Conservation (phyloP, 2,888 invertebrate species). For the Heteropelma amictum region DNA sequence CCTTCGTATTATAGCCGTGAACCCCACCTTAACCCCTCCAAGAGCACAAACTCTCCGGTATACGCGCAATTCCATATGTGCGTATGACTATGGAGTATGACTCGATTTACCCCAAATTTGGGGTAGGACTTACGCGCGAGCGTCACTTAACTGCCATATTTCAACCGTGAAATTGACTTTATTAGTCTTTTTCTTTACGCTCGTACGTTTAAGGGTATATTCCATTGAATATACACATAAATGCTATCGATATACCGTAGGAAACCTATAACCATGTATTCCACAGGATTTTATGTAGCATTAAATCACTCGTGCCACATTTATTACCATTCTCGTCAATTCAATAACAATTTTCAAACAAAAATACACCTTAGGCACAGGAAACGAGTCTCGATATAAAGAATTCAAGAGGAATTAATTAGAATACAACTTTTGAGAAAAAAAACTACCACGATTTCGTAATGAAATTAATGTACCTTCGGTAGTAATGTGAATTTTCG, state of each 20-base stretch:
- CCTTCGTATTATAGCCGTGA: conserved; percentile 68
- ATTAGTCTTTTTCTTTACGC: conserved; percentile 65
- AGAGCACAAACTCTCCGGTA: conserved; percentile 38
- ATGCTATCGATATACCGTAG: conserved; percentile 15
- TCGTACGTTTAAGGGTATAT: conserved; percentile 18
- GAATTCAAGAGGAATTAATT: no score
- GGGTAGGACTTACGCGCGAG: conserved; percentile 48
- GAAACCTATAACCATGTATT: no score
- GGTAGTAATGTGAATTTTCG: no score
- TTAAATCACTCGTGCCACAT: no score
- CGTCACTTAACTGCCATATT: conserved; percentile 52
- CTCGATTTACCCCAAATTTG: conserved; percentile 46
- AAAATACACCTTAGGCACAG: no score
- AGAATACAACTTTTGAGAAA: no score
- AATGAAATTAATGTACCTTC: no score
- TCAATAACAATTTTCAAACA: no score
- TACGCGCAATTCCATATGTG: conserved; percentile 2
- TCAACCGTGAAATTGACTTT: conserved; percentile 75
- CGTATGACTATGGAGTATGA: conserved; percentile 40
- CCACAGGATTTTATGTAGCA: no score
- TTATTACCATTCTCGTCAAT: no score
- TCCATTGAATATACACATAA: conserved; percentile 42
- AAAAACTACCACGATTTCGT: no score
- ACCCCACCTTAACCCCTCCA: conserved; percentile 17
- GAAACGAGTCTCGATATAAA: no score